These are phyloP conservation scores for Tauraco hartlaubi DNA, from an alignment of 2,797 vertebrate genomes.

Conservation along the genomic window DNA sequence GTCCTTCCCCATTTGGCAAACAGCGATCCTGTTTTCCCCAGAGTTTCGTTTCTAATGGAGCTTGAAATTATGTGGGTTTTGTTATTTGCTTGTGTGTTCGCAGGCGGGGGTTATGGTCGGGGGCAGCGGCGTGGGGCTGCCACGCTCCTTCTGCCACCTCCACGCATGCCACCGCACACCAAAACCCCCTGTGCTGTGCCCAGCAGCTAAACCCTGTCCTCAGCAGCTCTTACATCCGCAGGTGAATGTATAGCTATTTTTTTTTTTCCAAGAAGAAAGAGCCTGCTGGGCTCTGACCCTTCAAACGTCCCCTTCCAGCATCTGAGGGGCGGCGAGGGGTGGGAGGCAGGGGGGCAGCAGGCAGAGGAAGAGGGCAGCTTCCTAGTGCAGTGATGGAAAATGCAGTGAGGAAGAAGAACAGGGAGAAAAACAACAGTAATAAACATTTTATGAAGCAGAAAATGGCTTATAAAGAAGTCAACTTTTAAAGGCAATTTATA, in stretches of 20 bases:
- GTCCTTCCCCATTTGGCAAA: conserved; percentile 42
- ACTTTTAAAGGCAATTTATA: conserved; percentile 73
- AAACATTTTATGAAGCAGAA: conserved; percentile 78
- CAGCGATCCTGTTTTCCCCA: background rate
- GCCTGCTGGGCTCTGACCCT: background rate
- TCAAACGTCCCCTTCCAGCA: background rate
- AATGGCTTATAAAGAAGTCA: conserved; percentile 77
- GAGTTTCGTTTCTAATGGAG: conserved; percentile 59
- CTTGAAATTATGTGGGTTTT: conserved; percentile 71
- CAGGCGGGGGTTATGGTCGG: background rate
- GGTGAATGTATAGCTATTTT: background rate
- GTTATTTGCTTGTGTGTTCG: background rate
- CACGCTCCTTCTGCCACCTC: background rate
- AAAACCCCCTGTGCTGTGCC: background rate
- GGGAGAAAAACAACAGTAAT: conserved; percentile 71
- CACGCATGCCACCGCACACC: rapidly evolving
- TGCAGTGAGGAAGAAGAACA: background rate
- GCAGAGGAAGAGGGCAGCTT: background rate
- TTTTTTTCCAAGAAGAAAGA: background rate
- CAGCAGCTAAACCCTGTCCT: background rate
- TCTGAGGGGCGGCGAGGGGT: background rate
- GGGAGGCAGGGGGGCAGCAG: background rate
- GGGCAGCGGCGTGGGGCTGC: rapidly evolving
- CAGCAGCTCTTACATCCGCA: background rate
- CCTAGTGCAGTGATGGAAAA: background rate